Percentiles rank a stretch among this genome's conserved stretches.
These are phyloP conservation scores for Drosophila pseudotalamancana DNA, from an alignment of 2,888 invertebrate species.

Conservation along the genomic window DNA sequence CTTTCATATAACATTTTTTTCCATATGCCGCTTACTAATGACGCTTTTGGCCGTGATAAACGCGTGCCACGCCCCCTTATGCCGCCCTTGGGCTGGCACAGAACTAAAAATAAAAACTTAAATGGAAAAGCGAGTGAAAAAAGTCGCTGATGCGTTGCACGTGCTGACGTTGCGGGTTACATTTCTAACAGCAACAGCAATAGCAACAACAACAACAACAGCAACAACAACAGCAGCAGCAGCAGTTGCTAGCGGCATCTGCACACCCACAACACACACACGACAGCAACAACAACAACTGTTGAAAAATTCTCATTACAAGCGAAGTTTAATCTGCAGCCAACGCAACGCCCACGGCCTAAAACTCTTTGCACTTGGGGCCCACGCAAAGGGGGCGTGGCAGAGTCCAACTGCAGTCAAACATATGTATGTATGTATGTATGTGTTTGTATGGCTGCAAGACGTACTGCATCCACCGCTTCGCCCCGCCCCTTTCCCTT, in stretches of 20 bases:
- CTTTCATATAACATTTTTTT: neutral
- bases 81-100: conserved; percentile 19
- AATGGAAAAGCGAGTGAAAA: conserved; percentile 1
- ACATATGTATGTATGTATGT: conserved; percentile 40
- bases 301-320: conserved; percentile 71
- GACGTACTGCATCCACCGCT: neutral
- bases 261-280: conserved; percentile 33
- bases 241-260: conserved; percentile 65
- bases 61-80: conserved; percentile 25
- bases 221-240: conserved; percentile 4
- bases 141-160: conserved; percentile 9
- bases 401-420: conserved; percentile 31
- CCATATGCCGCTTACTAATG: conserved; percentile 28
- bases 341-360: conserved; percentile 47
- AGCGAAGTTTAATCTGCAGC: conserved; percentile 73
- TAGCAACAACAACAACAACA: conserved; percentile 28
- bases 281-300: conserved; percentile 28
- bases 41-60: conserved; percentile 34
- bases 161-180: conserved; percentile 48
- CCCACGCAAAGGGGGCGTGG: conserved; percentile 1
- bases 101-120: neutral
- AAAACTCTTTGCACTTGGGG: conserved; percentile 10
- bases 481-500: neutral
- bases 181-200: conserved; percentile 37
- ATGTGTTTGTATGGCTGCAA: conserved; percentile 26